These are phyloP conservation scores for Agapornis roseicollis DNA, from an alignment of 2,113 vertebrate genomes.

Conservation along the genomic window DNA sequence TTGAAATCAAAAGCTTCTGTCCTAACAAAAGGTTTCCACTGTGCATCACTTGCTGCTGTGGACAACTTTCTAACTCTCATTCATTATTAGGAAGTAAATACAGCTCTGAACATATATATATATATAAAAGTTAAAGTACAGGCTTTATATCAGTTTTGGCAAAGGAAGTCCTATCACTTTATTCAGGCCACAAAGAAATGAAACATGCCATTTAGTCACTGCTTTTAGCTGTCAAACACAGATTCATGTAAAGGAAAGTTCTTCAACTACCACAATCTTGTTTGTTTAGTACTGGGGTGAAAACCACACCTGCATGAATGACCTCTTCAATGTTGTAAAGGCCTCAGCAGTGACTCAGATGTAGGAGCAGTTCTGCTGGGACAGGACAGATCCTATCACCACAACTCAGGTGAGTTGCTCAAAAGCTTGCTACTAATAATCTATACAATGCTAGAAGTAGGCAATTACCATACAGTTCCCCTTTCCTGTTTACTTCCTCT, in stretches of 20 bases:
- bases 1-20: background rate
- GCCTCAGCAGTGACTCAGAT: background rate
- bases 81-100: background rate
- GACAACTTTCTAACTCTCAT: background rate
- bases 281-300: background rate
- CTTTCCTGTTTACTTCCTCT: background rate
- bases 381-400: background rate
- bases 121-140: background rate
- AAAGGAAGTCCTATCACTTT: background rate
- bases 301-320: background rate
- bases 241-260: background rate
- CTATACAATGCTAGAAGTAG: background rate
- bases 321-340: background rate
- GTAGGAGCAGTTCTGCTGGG: background rate
- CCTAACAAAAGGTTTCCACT: background rate
- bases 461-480: rapidly evolving
- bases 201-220: background rate
- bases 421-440: background rate
- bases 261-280: background rate
- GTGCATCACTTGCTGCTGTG: background rate
- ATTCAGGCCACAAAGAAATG: background rate
- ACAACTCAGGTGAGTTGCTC: background rate
- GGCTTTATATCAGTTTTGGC: rapidly evolving
- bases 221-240: background rate
- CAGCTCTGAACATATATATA: background rate